Evolutionary conservation across 2,113 vertebrate genomes (phyloP).

Genomic region (Clinocottus analis): DNA sequence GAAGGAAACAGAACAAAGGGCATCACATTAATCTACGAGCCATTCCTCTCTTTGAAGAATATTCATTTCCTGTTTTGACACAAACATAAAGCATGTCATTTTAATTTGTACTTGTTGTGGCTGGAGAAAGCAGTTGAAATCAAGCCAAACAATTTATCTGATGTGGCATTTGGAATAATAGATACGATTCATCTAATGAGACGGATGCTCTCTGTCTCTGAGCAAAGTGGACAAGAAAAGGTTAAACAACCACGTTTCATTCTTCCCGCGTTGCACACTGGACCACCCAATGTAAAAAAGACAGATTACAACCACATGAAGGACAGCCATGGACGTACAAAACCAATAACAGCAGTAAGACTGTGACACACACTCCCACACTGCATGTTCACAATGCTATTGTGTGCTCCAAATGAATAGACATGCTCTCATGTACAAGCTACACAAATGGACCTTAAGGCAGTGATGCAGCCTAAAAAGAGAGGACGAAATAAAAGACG

Average conservation of each 20-base stretch:
- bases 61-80: slow-evolving; percentile 34
- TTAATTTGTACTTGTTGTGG: background rate
- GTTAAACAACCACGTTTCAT: background rate
- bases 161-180: background rate
- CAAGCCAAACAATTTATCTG: background rate
- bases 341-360: background rate
- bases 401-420: slow-evolving; percentile 41
- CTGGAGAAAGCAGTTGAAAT: background rate
- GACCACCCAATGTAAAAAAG: background rate
- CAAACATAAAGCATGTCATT: background rate
- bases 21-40: slow-evolving; percentile 4
- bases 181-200: background rate
- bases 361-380: slow-evolving; percentile 1
- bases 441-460: slow-evolving; percentile 19
- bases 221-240: background rate
- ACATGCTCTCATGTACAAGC: slow-evolving; percentile 23
- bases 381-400: background rate
- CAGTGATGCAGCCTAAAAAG: slow-evolving; percentile 10
- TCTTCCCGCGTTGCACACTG: background rate
- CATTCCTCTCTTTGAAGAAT: slow-evolving; percentile 7
- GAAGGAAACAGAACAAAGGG: slow-evolving; percentile 4
- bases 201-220: background rate
- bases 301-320: background rate
- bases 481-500: slow-evolving; percentile 7
- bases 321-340: background rate